Evolutionary conservation across 2,113 vertebrate genomes (phyloP).

Genomic region (Takifugu bimaculatus): DNA sequence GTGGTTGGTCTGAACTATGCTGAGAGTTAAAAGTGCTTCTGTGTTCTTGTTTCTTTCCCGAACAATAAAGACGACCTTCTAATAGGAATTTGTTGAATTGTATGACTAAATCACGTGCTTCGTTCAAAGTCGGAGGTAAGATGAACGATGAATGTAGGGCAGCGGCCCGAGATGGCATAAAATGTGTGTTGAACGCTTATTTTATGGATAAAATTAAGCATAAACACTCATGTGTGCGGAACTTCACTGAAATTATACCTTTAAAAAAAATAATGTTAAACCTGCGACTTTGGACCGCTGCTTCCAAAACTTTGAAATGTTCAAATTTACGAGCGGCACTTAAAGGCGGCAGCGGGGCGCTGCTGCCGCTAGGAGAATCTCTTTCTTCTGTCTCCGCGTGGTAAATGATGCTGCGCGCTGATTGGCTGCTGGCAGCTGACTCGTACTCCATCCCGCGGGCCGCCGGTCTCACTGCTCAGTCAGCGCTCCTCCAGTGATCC

Average conservation of each 20-base stretch:
- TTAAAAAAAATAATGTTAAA: not conserved
- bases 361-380: conserved; percentile 25
- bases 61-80: too few species aligned
- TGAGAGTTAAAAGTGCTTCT: not conserved
- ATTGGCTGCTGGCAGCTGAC: conserved; percentile 63
- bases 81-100: too few species aligned
- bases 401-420: conserved; percentile 57
- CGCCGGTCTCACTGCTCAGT: conserved; percentile 47
- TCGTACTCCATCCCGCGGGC: conserved; percentile 49
- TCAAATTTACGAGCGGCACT: conserved; percentile 13
- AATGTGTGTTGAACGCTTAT: too few species aligned
- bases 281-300: fast-evolving
- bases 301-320: not conserved
- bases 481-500: conserved; percentile 50
- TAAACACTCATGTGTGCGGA: too few species aligned
- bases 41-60: too few species aligned
- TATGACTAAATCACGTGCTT: too few species aligned
- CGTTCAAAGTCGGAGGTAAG: too few species aligned
- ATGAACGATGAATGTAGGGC: too few species aligned
- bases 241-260: not conserved
- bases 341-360: conserved; percentile 25
- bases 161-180: too few species aligned
- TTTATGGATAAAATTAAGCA: too few species aligned
- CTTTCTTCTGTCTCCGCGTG: conserved; percentile 46
- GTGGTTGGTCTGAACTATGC: not conserved